Evolutionary conservation across 2,797 vertebrate genomes (phyloP).

Genomic region (Leucoraja ocellata): DNA sequence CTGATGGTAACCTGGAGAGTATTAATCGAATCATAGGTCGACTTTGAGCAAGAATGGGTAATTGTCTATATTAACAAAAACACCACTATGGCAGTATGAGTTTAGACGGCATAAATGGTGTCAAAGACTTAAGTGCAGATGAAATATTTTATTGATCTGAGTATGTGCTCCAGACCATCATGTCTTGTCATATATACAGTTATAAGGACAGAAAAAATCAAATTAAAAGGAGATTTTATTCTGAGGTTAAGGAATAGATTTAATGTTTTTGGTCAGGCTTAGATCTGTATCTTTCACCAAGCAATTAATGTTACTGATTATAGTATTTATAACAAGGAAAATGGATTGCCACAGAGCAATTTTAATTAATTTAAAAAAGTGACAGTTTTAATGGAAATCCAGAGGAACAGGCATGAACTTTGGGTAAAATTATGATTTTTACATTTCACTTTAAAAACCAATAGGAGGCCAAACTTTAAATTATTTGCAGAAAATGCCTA

Average conservation of each 20-base stretch:
- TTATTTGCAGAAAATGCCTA: background rate
- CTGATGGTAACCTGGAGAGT: no score
- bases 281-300: background rate
- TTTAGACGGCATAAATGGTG: background rate
- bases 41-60: background rate
- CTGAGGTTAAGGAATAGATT: background rate
- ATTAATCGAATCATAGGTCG: background rate
- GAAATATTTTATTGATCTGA: background rate
- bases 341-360: background rate
- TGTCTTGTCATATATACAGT: background rate
- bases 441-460: background rate
- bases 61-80: background rate
- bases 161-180: background rate
- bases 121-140: background rate
- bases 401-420: background rate
- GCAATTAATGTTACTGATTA: background rate
- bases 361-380: background rate
- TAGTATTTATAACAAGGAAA: background rate
- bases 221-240: background rate
- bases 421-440: background rate
- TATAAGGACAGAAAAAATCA: background rate
- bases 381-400: constrained; percentile 39
- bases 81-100: background rate
- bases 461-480: background rate
- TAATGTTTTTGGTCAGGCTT: background rate